Evolutionary conservation across 1,140 invertebrate species (phyloP).

Genomic region (Drosophila ambigua): DNA sequence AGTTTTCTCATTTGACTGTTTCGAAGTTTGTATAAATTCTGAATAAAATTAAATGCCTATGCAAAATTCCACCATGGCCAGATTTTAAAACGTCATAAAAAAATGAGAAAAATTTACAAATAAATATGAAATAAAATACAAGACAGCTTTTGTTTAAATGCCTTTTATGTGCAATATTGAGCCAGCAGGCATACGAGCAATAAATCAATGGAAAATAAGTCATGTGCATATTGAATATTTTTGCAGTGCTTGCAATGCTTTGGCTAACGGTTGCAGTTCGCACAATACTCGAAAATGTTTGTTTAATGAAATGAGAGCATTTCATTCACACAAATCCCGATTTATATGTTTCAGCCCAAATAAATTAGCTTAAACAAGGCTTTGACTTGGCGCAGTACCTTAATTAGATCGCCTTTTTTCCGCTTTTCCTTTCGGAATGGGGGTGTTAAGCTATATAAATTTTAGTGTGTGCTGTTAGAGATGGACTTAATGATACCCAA

Average conservation of each 20-base stretch:
- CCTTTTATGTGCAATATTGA: constrained; percentile 51
- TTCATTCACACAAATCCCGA: background rate
- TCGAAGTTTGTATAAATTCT: constrained; percentile 24
- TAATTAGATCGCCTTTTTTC: constrained; percentile 31
- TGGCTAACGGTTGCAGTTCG: constrained; percentile 1
- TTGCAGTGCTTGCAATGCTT: background rate
- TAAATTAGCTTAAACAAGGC: constrained; percentile 18
- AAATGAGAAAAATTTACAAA: constrained; percentile 8
- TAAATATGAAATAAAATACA: constrained; percentile 29
- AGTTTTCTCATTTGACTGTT: constrained; percentile 30
- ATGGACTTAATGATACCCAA: background rate
- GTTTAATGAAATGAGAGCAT: too few relatives aligned
- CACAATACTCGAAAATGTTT: too few relatives aligned
- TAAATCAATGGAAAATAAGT: constrained; percentile 56
- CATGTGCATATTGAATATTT: constrained; percentile 36
- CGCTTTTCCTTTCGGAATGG: background rate
- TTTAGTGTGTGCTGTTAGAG: too few relatives aligned
- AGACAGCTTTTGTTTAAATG: constrained; percentile 59
- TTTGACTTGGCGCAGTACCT: constrained; percentile 10
- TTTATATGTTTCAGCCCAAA: background rate
- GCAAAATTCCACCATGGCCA: constrained; percentile 32
- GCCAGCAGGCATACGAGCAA: constrained; percentile 40
- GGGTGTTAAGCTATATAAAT: background rate
- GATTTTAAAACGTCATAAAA: constrained; percentile 44
- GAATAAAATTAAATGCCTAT: constrained; percentile 30